Evolutionary conservation across 2,113 vertebrate species (phyloP).

Genomic region (Tenebrosternarchus preto): DNA sequence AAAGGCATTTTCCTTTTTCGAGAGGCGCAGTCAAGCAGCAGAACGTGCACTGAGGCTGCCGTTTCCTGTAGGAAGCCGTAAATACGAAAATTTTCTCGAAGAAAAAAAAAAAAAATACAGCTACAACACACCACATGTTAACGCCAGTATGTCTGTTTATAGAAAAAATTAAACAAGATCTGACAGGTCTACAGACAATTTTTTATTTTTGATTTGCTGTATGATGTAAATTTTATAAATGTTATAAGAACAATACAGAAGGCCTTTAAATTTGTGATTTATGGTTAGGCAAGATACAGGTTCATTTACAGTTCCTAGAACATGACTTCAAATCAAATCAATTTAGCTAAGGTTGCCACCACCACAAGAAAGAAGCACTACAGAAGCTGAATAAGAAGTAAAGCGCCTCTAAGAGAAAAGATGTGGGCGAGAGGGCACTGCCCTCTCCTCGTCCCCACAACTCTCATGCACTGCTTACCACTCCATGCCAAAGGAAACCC

Average conservation of each 20-base stretch:
- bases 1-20: constrained; percentile 3
- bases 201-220: too few relatives aligned
- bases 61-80: constrained; percentile 85
- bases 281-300: too few relatives aligned
- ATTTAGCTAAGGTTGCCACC: too few relatives aligned
- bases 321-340: too few relatives aligned
- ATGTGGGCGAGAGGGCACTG: neutral
- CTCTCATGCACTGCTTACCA: neutral
- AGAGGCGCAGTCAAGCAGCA: constrained; percentile 17
- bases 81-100: constrained; percentile 68
- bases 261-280: too few relatives aligned
- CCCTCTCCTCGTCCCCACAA: neutral
- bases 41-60: constrained; percentile 59
- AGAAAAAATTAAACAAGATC: too few relatives aligned
- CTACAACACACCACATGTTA: constrained; percentile 36
- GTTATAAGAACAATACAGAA: too few relatives aligned
- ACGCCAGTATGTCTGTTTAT: constrained; percentile 51
- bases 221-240: too few relatives aligned
- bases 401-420: neutral
- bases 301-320: too few relatives aligned
- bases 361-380: neutral
- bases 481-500: constrained; percentile 9
- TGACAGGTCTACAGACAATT: too few relatives aligned
- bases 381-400: neutral
- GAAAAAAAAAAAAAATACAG: constrained; percentile 47